A percentile compares a stretch with the other conserved stretches of the same genome.
Conservation (phyloP, 2,797 vertebrate genomes). For the Gila robusta region DNA sequence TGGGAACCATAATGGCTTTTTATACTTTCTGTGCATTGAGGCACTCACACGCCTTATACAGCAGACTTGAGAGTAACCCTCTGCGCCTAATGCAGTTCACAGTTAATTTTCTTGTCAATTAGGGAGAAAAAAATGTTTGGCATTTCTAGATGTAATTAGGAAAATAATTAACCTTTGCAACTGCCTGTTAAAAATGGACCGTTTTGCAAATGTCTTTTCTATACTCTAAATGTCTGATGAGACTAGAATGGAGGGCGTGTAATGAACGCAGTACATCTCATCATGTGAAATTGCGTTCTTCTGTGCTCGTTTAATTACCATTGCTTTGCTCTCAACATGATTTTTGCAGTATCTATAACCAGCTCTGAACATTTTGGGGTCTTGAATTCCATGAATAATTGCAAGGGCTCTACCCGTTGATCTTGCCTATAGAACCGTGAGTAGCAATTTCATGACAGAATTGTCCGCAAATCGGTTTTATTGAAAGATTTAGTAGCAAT, state of each 20-base stretch:
- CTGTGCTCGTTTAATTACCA: slow-evolving; percentile 62
- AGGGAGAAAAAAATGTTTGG: slow-evolving; percentile 77
- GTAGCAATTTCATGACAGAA: slow-evolving; percentile 33
- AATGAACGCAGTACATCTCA: slow-evolving; percentile 54
- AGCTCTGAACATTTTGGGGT: slow-evolving; percentile 40
- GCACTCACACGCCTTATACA: slow-evolving; percentile 66
- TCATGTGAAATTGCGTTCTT: slow-evolving; percentile 60
- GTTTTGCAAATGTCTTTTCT: slow-evolving; percentile 61
- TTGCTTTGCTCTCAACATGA: slow-evolving; percentile 46
- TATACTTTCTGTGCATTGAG: slow-evolving; percentile 70
- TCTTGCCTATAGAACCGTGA: slow-evolving; percentile 27
- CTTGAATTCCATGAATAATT: slow-evolving; percentile 53
- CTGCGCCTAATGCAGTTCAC: slow-evolving; percentile 70
- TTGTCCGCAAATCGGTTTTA: slow-evolving; percentile 45
- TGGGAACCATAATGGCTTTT: slow-evolving; percentile 71
- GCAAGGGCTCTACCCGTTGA: slow-evolving; percentile 13
- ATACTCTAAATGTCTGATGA: slow-evolving; percentile 59
- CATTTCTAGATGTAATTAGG: slow-evolving; percentile 75
- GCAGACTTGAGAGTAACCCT: slow-evolving; percentile 65
- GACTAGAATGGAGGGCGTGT: slow-evolving; percentile 51
- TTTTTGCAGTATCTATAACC: slow-evolving; percentile 46
- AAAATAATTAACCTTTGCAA: slow-evolving; percentile 75
- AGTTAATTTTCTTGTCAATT: slow-evolving; percentile 77
- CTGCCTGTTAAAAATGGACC: slow-evolving; percentile 64
- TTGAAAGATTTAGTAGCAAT: slow-evolving; percentile 48